Conservation (phyloP, 2,113 vertebrate species). For the Picathartes gymnocephalus region DNA sequence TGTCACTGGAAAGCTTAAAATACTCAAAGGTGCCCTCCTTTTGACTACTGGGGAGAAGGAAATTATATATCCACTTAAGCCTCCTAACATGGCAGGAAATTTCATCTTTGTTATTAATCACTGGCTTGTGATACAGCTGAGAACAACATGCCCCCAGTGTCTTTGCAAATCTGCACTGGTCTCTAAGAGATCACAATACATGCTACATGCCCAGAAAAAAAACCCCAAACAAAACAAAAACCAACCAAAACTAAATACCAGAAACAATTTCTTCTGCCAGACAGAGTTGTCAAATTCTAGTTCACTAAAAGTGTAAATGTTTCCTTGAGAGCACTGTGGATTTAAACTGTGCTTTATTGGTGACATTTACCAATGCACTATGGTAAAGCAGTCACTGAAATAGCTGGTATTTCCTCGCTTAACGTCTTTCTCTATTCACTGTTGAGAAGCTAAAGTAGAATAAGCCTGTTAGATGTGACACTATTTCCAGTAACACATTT, state of each 20-base stretch:
- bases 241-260: background rate
- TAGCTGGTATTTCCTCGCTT: background rate
- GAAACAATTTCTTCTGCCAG: background rate
- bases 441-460: background rate
- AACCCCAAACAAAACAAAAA: background rate
- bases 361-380: background rate
- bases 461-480: background rate
- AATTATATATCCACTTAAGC: background rate
- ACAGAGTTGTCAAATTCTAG: background rate
- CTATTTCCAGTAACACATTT: background rate
- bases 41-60: background rate
- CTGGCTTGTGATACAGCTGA: background rate
- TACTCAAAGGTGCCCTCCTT: background rate
- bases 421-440: background rate
- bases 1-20: background rate
- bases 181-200: background rate
- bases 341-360: conserved; percentile 9
- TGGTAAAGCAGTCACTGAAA: background rate
- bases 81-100: background rate
- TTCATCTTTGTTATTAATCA: background rate
- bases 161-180: background rate
- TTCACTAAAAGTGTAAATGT: background rate
- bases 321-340: background rate
- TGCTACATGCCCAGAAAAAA: background rate
- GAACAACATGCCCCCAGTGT: background rate